Base-by-base conservation (phyloP, 2,797 vertebrate genomes). In the Sebastes kiyomatsui region DNA sequence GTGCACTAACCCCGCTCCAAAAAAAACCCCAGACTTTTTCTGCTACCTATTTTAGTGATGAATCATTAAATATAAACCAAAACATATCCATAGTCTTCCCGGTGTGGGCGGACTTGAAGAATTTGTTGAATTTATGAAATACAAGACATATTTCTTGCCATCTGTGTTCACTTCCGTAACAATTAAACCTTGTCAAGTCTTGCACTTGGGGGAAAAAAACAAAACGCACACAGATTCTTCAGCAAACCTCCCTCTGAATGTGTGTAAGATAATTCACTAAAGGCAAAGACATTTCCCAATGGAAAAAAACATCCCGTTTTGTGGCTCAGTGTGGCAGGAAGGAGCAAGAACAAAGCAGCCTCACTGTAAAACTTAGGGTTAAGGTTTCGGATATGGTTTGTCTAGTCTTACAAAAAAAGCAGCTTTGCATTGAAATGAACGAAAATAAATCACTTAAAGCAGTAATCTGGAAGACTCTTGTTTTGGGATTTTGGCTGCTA, bases 311-410 rank as follows among this genome's bases (percentile, higher is more conserved):
- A 54, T 65, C 69, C 30, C 67, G 72, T 70, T 83, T 67, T 85
- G 77, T 79, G 90, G 84, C 42, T 10, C n/a, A 13, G 58, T 69
- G 82, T 65, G 85, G 79, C 83, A 77, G 83, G 83, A 90, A 86
- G 73, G 60, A 80, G 22, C 9, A 12, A 83, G 84, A 80, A 88
- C 81, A 83, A 81, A 88, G 65, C 64, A 38, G 35, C 68, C 68
- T 75, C 58, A 11, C 72, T 72, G 69, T 77, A 66, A 81, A 82
- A 79, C 61, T 20, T 10, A 11, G 32, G 80, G 30, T 74, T 70
- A 70, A 49, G 83, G 46, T 74, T 89, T 81, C 16, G 66, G 81
- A 78, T 72, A 75, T 71, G 70, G 80, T 87, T 79, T 18, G 72
- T 68, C 62, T 52, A 32, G 72, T 23, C 67, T 30, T 23, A n/a